Evolutionary conservation across 2,797 vertebrate species (phyloP).

Genomic region (Anniella stebbinsi): DNA sequence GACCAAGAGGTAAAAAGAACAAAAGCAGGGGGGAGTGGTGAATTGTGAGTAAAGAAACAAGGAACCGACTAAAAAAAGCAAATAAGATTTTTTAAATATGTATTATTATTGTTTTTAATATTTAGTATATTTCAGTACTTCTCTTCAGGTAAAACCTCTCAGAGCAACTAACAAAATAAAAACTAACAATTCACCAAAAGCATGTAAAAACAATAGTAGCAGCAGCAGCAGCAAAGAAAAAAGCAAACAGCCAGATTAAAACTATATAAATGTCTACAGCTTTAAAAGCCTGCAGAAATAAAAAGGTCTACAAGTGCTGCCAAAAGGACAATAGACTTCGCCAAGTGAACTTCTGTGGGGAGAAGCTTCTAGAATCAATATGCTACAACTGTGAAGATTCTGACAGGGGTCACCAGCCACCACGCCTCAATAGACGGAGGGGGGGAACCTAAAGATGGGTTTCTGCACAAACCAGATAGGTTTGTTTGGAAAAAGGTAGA

Average conservation of each 20-base stretch:
- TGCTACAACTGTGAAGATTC: not conserved
- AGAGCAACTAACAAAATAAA: not conserved
- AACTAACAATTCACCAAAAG: not conserved
- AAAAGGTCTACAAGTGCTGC: not conserved
- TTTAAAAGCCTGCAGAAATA: not conserved
- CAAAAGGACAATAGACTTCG: not conserved
- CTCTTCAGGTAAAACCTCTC: not conserved
- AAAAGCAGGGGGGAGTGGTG: not conserved
- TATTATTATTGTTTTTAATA: no score
- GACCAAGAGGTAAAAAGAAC: not conserved
- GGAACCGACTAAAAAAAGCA: not conserved
- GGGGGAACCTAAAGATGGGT: not conserved
- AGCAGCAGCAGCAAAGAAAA: not conserved
- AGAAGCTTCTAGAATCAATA: not conserved
- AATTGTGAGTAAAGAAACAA: not conserved
- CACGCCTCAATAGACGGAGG: not conserved
- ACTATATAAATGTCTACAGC: not conserved
- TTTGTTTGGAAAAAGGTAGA: not conserved
- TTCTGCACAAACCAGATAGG: not conserved
- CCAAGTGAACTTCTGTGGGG: not conserved
- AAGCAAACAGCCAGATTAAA: not conserved
- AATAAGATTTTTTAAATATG: not conserved
- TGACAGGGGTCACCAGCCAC: not conserved
- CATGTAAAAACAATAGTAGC: not conserved
- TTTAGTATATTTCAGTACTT: not conserved